Evolutionary conservation across 1,140 invertebrate genomes (phyloP).

Genomic region (Eulimnadia texana): DNA sequence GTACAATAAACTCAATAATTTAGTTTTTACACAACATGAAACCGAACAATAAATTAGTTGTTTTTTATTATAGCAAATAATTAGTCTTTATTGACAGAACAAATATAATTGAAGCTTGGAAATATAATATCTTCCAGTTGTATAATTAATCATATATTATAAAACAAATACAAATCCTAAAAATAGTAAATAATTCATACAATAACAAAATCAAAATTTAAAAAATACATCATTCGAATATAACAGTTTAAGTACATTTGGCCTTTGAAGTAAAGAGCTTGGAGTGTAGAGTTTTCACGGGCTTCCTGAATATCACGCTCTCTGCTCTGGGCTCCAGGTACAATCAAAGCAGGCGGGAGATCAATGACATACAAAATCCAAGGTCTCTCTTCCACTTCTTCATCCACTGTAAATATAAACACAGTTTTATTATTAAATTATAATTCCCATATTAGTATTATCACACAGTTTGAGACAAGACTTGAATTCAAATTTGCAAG

Average conservation of each 20-base stretch:
- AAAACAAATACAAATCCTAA: no score
- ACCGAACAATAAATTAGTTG: background rate
- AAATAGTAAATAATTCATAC: no score
- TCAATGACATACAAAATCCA: conserved; percentile 58
- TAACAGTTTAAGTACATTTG: conserved; percentile 45
- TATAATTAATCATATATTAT: no score
- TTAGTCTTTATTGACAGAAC: no score
- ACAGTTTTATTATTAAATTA: background rate
- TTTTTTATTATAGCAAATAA: background rate
- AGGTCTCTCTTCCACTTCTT: conserved; percentile 56
- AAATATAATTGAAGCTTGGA: no score
- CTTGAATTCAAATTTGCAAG: no score
- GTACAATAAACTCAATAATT: no score
- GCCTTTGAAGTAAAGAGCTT: conserved; percentile 70
- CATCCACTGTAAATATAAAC: conserved; percentile 38
- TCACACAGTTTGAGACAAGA: no score
- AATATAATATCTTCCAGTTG: no score
- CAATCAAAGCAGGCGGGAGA: conserved; percentile 36
- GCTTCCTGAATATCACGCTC: conserved; percentile 75
- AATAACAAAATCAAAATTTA: no score
- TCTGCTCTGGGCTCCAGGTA: conserved; percentile 60
- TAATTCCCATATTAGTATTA: background rate
- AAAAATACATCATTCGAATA: no score
- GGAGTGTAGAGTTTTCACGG: conserved; percentile 63
- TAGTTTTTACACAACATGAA: no score